Conservation (phyloP, 2,888 invertebrate genomes). For the Agriopis aurantiaria region DNA sequence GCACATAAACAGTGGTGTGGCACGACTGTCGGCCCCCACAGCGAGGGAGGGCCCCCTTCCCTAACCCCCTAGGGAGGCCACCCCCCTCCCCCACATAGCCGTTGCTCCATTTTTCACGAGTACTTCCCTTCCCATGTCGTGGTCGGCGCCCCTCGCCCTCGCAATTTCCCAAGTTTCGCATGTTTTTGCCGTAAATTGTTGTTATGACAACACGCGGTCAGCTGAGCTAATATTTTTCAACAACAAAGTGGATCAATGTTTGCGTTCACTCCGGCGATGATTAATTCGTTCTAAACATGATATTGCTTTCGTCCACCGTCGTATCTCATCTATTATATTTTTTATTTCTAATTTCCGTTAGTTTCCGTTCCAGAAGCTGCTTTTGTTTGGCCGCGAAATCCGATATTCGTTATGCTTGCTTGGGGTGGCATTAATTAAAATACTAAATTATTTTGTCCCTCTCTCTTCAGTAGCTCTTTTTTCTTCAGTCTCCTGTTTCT, state of each 20-base stretch:
- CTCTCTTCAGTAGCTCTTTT: conserved; percentile 36
- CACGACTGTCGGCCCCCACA: conserved; percentile 51
- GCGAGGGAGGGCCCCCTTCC: conserved; percentile 44
- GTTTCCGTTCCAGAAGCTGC: conserved; percentile 26
- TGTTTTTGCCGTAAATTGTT: conserved; percentile 67
- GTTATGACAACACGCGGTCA: conserved; percentile 73
- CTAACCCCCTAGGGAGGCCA: conserved; percentile 36
- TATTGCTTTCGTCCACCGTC: conserved; percentile 25
- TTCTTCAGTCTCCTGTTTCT: conserved; percentile 48
- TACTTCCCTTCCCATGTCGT: conserved; percentile 67
- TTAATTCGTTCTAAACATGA: conserved; percentile 23
- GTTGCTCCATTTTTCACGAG: conserved; percentile 75
- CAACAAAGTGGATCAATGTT: conserved; percentile 41
- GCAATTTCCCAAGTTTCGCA: conserved; percentile 62
- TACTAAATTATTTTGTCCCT: conserved; percentile 45
- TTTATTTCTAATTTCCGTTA: conserved; percentile 36
- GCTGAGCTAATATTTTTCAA: conserved; percentile 60
- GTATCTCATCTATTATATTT: conserved; percentile 19
- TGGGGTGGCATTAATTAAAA: conserved; percentile 53
- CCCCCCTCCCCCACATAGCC: conserved; percentile 47
- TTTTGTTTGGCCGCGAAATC: conserved; percentile 47
- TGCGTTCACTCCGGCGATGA: conserved; percentile 27
- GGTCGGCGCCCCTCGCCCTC: conserved; percentile 55
- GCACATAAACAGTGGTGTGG: conserved; percentile 77
- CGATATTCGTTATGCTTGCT: conserved; percentile 44